phyloP scores from a whole-genome alignment of 2,888 invertebrate species.

The Lysandra bellargus region DNA sequence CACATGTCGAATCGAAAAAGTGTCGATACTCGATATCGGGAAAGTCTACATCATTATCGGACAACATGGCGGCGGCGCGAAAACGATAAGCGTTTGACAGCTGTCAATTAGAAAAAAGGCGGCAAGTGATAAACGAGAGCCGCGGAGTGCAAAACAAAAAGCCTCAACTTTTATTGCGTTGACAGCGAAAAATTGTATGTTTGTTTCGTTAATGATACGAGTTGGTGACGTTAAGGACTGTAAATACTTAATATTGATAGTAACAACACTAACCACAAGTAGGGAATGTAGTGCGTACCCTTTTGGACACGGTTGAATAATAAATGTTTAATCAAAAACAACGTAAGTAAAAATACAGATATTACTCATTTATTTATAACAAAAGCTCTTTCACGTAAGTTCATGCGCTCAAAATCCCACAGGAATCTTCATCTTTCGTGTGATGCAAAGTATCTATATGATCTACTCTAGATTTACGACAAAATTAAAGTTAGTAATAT shows the following conservation, averaged over 20 bases:
- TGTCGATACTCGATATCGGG: constrained; percentile 36
- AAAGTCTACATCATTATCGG: constrained; percentile 52
- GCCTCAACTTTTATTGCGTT: constrained; percentile 43
- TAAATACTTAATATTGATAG: not conserved
- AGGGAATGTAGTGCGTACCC: not conserved
- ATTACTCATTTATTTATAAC: too few species aligned
- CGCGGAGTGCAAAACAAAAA: constrained; percentile 40
- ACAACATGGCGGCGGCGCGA: constrained; percentile 61
- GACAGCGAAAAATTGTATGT: constrained; percentile 40
- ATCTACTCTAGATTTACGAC: too few species aligned
- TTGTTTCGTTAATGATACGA: constrained; percentile 38
- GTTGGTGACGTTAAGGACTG: constrained; percentile 33
- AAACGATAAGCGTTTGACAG: constrained; percentile 70
- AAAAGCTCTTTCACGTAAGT: too few species aligned
- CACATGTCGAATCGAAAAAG: constrained; percentile 39
- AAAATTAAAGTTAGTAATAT: too few species aligned
- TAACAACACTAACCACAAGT: not conserved
- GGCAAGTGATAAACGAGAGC: constrained; percentile 59
- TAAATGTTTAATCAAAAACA: not conserved
- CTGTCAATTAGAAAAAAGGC: constrained; percentile 71
- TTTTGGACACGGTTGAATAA: not conserved
- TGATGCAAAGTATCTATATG: too few species aligned
- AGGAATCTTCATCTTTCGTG: too few species aligned
- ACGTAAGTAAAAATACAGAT: not conserved
- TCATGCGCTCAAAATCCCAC: too few species aligned